Evolutionary conservation across 2,797 vertebrate species (phyloP), one percentile per base, ranked within the genome.

Genomic region (Myotis pilosus): DNA sequence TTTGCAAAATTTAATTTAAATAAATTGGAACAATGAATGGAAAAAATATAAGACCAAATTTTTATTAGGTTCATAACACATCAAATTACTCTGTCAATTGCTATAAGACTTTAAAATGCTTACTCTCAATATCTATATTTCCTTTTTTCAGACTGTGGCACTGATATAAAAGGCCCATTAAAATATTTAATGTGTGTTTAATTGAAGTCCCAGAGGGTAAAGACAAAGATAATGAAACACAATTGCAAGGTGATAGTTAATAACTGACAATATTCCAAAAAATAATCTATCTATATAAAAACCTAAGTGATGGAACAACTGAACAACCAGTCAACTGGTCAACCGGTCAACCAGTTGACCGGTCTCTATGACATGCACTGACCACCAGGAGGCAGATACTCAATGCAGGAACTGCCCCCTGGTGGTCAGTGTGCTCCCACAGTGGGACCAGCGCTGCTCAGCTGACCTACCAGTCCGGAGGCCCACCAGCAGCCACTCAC

Each of bases 71-170:
- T 93, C 60, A 78, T 93, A 36, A 76, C 44, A 62, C 62, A 81
- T 76, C 87, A 94, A 93, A 76, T 90, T 81, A 76, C 23, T 62
- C 44, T 87, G 91, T 30, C 68, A 82, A 7, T 69, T 93, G n/a
- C 36, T 64, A 60, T 33, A 36, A 92, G 25, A 8, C 13, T 47
- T 86, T 38, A 53, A 69, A 69, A 76, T 81, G 36, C 3, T 87
- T 76, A 62, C 30, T 47, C 28, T 90, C 19, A 49, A 33, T 55
- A 64, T 64, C 64, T 82, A 13, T 90, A 25, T n/a, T 81, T 90
- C 38, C 62, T 82, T 81, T 76, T 87, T 60, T 44, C 15, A 69
- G 44, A 76, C 20, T 25, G 11, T 49, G n/a, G 25, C 23, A 66
- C 25, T 78, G 44, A 78, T 38, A 76, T 62, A 55, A 57, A 93